phyloP scores from a whole-genome alignment of 2,113 vertebrate genomes.

The Myrmecophaga tridactyla region DNA sequence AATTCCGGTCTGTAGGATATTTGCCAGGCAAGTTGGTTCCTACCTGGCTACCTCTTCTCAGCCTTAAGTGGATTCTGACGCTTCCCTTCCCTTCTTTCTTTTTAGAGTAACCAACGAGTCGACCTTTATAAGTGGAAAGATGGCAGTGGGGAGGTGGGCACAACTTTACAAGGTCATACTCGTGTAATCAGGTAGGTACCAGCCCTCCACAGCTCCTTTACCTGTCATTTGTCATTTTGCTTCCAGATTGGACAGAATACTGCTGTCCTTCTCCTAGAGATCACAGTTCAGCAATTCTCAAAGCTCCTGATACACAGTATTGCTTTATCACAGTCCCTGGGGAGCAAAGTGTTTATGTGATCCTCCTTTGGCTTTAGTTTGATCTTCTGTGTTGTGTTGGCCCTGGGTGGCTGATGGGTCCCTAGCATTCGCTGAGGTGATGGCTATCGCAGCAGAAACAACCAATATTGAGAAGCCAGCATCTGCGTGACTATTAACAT shows the following conservation, averaged over 20 bases:
- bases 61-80: neutral
- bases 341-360: neutral
- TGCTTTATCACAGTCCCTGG: neutral
- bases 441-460: neutral
- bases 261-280: neutral
- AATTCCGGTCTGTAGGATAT: neutral
- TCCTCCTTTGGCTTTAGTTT: neutral
- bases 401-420: neutral
- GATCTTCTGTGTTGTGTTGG: neutral
- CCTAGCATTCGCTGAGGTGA: neutral
- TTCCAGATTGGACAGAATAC: neutral
- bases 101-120: slow-evolving; percentile 96
- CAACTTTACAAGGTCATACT: slow-evolving; percentile 96
- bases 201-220: neutral
- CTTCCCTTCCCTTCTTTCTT: slow-evolving; percentile 48
- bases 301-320: neutral
- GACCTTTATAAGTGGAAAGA: slow-evolving; percentile 97
- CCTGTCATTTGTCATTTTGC: neutral
- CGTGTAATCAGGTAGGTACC: slow-evolving; percentile 94
- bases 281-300: neutral
- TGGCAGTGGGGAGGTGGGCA: slow-evolving; percentile 90
- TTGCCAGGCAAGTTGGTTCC: neutral
- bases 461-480: neutral
- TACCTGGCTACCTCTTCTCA: neutral
- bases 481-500: neutral